These are phyloP conservation scores for Clarias fuscus DNA, from an alignment of 2,797 vertebrate genomes.

Conservation along the genomic window DNA sequence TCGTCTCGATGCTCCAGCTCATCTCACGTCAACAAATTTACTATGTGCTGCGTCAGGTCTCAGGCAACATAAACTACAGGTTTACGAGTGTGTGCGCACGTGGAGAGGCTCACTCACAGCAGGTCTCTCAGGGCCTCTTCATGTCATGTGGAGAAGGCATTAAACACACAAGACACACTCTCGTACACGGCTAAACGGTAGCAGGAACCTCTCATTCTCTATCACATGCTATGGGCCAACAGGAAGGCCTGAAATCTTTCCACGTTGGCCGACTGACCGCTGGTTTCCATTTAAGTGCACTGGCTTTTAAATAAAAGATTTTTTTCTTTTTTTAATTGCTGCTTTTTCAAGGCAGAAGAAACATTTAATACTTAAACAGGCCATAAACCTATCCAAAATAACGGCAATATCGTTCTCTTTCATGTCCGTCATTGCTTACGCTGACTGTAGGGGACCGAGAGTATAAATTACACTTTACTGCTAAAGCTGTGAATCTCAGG, in stretches of 20 bases:
- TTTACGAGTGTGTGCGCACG: constrained; percentile 62
- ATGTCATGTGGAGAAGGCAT: constrained; percentile 55
- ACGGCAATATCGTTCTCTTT: too few relatives aligned
- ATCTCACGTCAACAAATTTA: constrained; percentile 61
- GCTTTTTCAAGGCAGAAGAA: neutral
- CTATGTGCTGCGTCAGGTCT: constrained; percentile 57
- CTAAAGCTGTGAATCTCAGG: too few relatives aligned
- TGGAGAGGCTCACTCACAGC: constrained; percentile 54
- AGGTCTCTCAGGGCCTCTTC: constrained; percentile 53
- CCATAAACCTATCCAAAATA: too few relatives aligned
- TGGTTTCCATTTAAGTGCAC: neutral
- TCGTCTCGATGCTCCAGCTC: constrained; percentile 5
- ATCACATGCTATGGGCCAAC: neutral
- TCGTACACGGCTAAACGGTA: neutral
- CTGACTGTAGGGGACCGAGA: too few relatives aligned
- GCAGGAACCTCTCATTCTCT: neutral
- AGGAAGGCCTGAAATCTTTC: neutral
- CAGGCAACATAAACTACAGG: constrained; percentile 65
- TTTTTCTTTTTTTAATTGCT: neutral
- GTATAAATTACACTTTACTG: neutral
- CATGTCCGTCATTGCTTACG: neutral
- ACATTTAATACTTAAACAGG: too few relatives aligned
- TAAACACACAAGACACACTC: constrained; percentile 40
- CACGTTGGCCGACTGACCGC: neutral
- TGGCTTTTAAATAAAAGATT: neutral